phyloP scores from a whole-genome alignment of 2,888 invertebrate species.

The Clusia tigrina region DNA sequence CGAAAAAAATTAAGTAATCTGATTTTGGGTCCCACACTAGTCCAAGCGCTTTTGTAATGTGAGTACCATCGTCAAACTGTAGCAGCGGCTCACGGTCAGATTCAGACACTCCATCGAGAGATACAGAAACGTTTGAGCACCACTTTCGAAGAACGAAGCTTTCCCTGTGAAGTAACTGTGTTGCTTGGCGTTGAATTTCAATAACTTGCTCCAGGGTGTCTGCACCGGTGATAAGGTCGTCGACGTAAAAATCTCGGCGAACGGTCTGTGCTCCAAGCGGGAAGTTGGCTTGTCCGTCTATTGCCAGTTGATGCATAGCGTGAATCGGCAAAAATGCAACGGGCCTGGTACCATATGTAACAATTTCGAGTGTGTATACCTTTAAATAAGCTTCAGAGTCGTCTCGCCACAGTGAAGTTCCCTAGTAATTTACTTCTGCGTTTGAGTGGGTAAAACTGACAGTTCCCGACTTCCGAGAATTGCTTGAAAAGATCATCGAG shows the following conservation, averaged over 20 bases:
- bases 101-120: conserved; percentile 13
- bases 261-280: background rate
- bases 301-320: background rate
- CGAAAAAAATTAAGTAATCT: conserved; percentile 7
- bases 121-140: conserved; percentile 13
- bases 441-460: no score
- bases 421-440: no score
- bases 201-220: background rate
- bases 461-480: no score
- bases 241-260: background rate
- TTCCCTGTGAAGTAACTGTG: background rate
- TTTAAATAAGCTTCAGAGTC: no score
- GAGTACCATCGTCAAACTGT: conserved; percentile 23
- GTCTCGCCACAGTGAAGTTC: no score
- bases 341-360: conserved; percentile 11
- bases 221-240: background rate
- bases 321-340: conserved; percentile 1
- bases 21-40: conserved; percentile 15
- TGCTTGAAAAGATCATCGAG: no score
- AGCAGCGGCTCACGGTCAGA: conserved; percentile 20
- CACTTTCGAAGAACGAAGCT: conserved; percentile 2
- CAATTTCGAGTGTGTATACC: conserved; percentile 6
- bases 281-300: background rate
- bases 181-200: background rate
- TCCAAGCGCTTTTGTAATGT: conserved; percentile 24